Percentiles rank a stretch among this genome's conserved stretches.
Conservation (phyloP, 2,113 vertebrate species). For the Atrichornis clamosus region DNA sequence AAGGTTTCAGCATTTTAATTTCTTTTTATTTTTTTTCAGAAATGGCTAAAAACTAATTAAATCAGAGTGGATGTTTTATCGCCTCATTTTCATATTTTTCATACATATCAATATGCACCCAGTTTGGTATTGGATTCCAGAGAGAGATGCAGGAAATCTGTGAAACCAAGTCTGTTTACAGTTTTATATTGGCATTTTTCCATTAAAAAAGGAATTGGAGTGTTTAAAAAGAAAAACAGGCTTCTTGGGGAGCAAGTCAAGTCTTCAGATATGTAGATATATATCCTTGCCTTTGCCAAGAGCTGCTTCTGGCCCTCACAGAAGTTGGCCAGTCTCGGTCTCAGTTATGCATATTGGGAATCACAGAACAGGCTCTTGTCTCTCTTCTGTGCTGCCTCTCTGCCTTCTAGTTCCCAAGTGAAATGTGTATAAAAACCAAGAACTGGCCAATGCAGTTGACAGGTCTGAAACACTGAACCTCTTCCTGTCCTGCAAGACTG, state of each 20-base stretch:
- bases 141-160: not conserved
- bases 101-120: not conserved
- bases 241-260: not conserved
- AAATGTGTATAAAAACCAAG: not conserved
- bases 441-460: not conserved
- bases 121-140: not conserved
- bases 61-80: not conserved
- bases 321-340: not conserved
- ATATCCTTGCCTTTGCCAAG: not conserved
- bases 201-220: not conserved
- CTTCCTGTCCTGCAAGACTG: not conserved
- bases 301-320: not conserved
- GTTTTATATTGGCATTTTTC: conserved; percentile 1
- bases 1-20: not conserved
- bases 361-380: not conserved
- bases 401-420: not conserved
- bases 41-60: not conserved
- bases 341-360: not conserved
- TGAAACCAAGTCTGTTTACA: not conserved
- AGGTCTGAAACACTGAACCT: not conserved
- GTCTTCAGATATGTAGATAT: not conserved
- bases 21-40: not conserved
- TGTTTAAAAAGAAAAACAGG: not conserved
- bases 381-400: not conserved
- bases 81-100: not conserved